phyloP scores from a whole-genome alignment of 2,113 vertebrate genomes.

The Scartelaos histophorus region DNA sequence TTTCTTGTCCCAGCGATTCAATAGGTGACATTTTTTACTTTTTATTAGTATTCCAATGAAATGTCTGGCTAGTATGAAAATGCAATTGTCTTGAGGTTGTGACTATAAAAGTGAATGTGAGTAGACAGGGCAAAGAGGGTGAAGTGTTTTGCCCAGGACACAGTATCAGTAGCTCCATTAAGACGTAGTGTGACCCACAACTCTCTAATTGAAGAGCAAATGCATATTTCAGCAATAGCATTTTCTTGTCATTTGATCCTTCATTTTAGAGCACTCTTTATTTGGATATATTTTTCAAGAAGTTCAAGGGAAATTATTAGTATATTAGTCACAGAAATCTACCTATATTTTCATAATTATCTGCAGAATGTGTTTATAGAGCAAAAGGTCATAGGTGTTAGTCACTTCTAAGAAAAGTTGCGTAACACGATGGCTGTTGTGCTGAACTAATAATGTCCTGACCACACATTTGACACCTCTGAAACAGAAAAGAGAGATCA shows the following conservation, averaged over 20 bases:
- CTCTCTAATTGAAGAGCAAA: background rate
- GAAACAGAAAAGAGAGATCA: slow-evolving; percentile 2
- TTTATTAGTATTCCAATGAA: background rate
- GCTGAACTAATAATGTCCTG: slow-evolving; percentile 26
- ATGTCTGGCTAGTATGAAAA: background rate
- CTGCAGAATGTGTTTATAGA: background rate
- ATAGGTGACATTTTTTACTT: slow-evolving; percentile 44
- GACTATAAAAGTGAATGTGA: background rate
- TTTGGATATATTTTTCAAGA: too few relatives aligned
- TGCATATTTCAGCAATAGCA: background rate
- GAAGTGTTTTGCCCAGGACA: background rate
- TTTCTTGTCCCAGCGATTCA: slow-evolving; percentile 55
- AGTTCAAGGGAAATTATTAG: too few relatives aligned
- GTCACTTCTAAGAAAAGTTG: slow-evolving; percentile 32
- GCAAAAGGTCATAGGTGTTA: slow-evolving; percentile 25
- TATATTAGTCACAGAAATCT: too few relatives aligned
- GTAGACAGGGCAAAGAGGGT: too few relatives aligned
- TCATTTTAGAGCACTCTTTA: too few relatives aligned
- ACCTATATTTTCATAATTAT: background rate
- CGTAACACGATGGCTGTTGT: slow-evolving; percentile 17
- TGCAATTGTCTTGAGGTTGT: background rate
- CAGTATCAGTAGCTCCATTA: too few relatives aligned
- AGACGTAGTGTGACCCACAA: background rate
- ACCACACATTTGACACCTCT: slow-evolving; percentile 36
- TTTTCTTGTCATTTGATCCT: too few relatives aligned